A percentile compares a stretch with the other conserved stretches of the same genome.
Evolutionary conservation across 1,140 invertebrate species (phyloP).

Genomic region (Drosophila serrata): DNA sequence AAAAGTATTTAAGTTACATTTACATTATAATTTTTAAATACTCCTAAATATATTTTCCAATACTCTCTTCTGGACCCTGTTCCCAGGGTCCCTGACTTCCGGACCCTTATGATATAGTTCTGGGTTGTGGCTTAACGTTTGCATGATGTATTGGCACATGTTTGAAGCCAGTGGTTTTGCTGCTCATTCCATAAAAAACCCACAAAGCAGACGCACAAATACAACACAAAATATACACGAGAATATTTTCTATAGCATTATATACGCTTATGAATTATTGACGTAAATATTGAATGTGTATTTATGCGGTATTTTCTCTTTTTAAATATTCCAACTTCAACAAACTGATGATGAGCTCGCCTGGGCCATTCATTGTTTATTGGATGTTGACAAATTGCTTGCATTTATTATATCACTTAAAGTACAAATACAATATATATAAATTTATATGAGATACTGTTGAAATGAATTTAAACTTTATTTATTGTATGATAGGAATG

Average conservation of each 20-base stretch:
- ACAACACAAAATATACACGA: slow-evolving; percentile 3
- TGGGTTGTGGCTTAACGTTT: slow-evolving; percentile 57
- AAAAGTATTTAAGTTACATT: too few species aligned
- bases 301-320: slow-evolving; percentile 51
- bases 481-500: slow-evolving; percentile 88
- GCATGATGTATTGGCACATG: slow-evolving; percentile 57
- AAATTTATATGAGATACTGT: not conserved
- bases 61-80: not conserved
- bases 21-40: too few species aligned
- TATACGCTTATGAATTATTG: slow-evolving; percentile 63
- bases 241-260: slow-evolving; percentile 61
- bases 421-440: slow-evolving; percentile 8
- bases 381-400: slow-evolving; percentile 35
- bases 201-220: slow-evolving; percentile 21
- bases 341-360: slow-evolving; percentile 30
- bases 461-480: slow-evolving; percentile 29
- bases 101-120: slow-evolving; percentile 29
- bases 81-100: not conserved
- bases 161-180: slow-evolving; percentile 48
- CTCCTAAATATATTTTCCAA: too few species aligned
- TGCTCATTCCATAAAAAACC: slow-evolving; percentile 17
- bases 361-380: slow-evolving; percentile 3
- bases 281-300: slow-evolving; percentile 59
- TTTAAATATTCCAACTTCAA: slow-evolving; percentile 56
- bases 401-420: slow-evolving; percentile 22